A percentile compares a stretch with the other conserved stretches of the same genome.
Conservation (phyloP, 1,140 invertebrate genomes). For the Orius insidiosus region DNA sequence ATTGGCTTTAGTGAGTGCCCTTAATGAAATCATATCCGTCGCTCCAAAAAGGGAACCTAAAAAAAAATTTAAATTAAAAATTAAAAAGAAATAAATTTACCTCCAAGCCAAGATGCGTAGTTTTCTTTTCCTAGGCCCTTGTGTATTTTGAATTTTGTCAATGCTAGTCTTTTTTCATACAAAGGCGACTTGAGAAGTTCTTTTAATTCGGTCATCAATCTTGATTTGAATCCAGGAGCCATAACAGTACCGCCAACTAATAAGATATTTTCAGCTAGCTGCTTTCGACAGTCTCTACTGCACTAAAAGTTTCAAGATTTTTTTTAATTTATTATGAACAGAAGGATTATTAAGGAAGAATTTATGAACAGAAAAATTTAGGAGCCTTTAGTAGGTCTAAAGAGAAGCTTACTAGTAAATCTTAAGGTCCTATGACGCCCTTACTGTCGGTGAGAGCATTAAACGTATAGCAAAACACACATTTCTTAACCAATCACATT, state of each 20-base stretch:
- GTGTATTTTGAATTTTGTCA: conserved; percentile 61
- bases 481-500: too few relatives aligned
- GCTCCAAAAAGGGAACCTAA: conserved; percentile 69
- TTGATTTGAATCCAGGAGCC: conserved; percentile 56
- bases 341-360: too few relatives aligned
- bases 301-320: too few relatives aligned
- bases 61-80: too few relatives aligned
- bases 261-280: conserved; percentile 65
- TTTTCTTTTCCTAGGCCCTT: conserved; percentile 62
- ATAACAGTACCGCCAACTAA: conserved; percentile 70
- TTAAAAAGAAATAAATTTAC: too few relatives aligned
- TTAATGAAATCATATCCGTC: conserved; percentile 54
- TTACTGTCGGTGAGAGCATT: too few relatives aligned
- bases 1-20: conserved; percentile 55
- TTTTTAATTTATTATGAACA: too few relatives aligned
- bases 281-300: conserved; percentile 52
- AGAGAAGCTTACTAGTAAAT: too few relatives aligned
- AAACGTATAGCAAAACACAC: too few relatives aligned
- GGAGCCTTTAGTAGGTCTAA: too few relatives aligned
- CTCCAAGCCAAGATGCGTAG: conserved; percentile 70
- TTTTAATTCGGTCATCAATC: conserved; percentile 57
- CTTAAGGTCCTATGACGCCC: too few relatives aligned
- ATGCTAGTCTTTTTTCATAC: conserved; percentile 43
- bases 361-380: too few relatives aligned
- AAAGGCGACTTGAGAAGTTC: conserved; percentile 38